Percentiles rank a stretch among this genome's conserved stretches.
Conservation (phyloP, 2,113 vertebrate species). For the Nothoprocta perdicaria region DNA sequence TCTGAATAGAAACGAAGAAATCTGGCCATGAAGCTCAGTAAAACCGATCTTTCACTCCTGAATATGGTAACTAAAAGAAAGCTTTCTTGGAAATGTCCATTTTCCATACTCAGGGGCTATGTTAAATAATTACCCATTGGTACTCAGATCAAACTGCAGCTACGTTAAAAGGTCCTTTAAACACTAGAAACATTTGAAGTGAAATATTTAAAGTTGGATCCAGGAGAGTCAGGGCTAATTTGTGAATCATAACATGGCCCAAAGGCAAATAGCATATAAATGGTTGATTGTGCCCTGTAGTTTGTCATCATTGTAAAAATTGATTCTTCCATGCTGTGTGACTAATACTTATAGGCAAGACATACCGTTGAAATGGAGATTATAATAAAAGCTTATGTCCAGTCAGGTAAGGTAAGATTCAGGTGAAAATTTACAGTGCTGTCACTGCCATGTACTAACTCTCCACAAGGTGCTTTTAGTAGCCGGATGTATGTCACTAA, state of each 20-base stretch:
- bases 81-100: background rate
- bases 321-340: constrained; percentile 36
- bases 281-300: constrained; percentile 38
- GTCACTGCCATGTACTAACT: background rate
- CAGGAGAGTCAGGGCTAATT: constrained; percentile 34
- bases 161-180: constrained; percentile 26
- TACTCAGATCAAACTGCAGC: constrained; percentile 40
- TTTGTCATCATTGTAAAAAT: constrained; percentile 58
- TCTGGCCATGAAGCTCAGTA: background rate
- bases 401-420: constrained; percentile 8
- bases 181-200: constrained; percentile 31
- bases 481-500: background rate
- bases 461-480: background rate
- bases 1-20: background rate
- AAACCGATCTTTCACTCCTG: background rate
- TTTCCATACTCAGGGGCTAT: background rate
- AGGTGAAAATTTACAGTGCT: background rate
- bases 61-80: background rate
- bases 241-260: constrained; percentile 50
- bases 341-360: constrained; percentile 46
- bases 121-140: background rate
- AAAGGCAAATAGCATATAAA: constrained; percentile 45
- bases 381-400: constrained; percentile 47
- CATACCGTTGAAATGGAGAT: background rate
- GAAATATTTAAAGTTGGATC: constrained; percentile 43